Conservation (phyloP, 1,140 invertebrate genomes). For the Caenorhabditis brenneri region DNA sequence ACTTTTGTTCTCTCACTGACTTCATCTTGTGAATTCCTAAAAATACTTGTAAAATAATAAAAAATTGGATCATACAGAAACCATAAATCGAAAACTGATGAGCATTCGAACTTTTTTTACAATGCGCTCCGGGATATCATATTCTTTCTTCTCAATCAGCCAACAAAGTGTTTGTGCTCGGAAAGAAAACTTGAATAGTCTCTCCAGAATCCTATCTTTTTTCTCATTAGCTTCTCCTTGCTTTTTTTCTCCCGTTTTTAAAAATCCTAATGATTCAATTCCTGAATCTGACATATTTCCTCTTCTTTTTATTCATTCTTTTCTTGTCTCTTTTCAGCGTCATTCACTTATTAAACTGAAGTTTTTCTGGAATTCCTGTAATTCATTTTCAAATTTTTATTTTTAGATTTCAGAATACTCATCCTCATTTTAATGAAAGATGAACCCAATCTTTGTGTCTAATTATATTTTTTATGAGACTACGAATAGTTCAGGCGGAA, state of each 20-base stretch:
- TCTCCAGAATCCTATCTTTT: too few relatives aligned
- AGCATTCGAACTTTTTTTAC: background rate
- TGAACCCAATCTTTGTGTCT: background rate
- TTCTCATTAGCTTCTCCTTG: too few relatives aligned
- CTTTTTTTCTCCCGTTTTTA: background rate
- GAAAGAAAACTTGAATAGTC: too few relatives aligned
- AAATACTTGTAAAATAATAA: too few relatives aligned
- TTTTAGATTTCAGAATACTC: background rate
- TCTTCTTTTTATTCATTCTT: background rate
- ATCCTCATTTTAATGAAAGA: too few relatives aligned
- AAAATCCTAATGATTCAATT: background rate
- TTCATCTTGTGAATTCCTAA: too few relatives aligned
- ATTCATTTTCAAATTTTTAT: background rate
- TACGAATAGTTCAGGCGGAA: background rate
- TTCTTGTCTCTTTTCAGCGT: background rate
- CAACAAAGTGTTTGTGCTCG: too few relatives aligned
- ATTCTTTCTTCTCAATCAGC: too few relatives aligned
- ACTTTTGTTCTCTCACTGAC: background rate
- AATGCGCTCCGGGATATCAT: too few relatives aligned
- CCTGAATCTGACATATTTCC: constrained; percentile 16
- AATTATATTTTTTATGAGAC: background rate
- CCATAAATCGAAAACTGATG: too few relatives aligned
- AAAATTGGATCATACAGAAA: too few relatives aligned
- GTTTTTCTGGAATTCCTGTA: background rate
- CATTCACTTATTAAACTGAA: background rate